These are phyloP conservation scores for Amphibalanus amphitrite DNA, from an alignment of 1,140 invertebrate species.

Conservation along the genomic window DNA sequence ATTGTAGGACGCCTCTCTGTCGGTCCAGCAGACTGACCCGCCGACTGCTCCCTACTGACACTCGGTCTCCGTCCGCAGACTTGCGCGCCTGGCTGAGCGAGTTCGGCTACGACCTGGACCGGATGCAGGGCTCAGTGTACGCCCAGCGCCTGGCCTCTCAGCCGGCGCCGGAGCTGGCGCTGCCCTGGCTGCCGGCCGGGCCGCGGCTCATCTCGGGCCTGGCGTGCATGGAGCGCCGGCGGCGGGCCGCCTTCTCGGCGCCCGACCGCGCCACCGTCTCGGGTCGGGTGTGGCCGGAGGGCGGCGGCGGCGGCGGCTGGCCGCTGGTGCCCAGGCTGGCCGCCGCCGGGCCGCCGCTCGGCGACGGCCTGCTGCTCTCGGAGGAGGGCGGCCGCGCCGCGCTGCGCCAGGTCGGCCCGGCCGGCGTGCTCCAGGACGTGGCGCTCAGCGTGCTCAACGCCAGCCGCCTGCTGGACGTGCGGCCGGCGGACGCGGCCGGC, in stretches of 20 bases:
- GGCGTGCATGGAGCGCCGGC: conserved; percentile 43
- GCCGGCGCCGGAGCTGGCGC: conserved; percentile 23
- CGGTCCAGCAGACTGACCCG: no score
- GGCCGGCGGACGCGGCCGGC: conserved; percentile 71
- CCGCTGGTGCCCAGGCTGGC: conserved; percentile 40
- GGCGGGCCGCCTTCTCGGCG: conserved; percentile 14
- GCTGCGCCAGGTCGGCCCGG: conserved; percentile 49
- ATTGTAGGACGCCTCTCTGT: no score
- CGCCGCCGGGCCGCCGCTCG: conserved; percentile 65
- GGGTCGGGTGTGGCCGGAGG: conserved; percentile 10
- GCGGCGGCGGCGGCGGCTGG: conserved; percentile 48
- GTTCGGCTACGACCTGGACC: conserved; percentile 68
- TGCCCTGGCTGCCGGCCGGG: conserved; percentile 52
- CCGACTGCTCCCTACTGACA: no score
- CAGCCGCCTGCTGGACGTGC: conserved; percentile 74
- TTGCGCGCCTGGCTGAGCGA: conserved; percentile 64
- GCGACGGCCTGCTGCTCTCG: conserved; percentile 74
- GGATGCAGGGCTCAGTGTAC: conserved; percentile 66
- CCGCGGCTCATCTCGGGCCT: conserved; percentile 66
- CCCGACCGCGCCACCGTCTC: conserved; percentile 13
- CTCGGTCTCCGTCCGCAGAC: conserved; percentile 35
- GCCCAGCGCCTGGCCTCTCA: conserved; percentile 26
- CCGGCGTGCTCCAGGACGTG: conserved; percentile 73
- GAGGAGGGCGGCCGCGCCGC: conserved; percentile 45
- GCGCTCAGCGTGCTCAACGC: conserved; percentile 86